These are phyloP conservation scores for Columba janthina DNA, from an alignment of 2,113 vertebrate species.

Conservation along the genomic window DNA sequence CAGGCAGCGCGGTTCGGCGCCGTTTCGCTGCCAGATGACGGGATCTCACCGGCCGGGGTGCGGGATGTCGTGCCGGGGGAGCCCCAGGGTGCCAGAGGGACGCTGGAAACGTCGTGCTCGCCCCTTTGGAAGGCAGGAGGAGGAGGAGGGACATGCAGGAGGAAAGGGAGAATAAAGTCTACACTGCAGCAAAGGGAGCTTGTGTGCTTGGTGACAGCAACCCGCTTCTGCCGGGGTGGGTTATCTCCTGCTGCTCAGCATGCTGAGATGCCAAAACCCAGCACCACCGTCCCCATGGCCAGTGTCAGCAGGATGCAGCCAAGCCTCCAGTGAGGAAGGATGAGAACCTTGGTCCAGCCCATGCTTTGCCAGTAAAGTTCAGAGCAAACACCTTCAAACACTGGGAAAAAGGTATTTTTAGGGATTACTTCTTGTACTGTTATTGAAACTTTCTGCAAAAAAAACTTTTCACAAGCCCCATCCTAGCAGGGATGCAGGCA, in stretches of 20 bases:
- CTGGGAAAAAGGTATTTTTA: not conserved
- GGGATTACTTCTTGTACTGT: not conserved
- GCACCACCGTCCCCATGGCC: fast-evolving
- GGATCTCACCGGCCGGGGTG: not conserved
- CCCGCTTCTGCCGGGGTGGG: not conserved
- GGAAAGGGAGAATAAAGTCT: not conserved
- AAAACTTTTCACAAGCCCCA: not conserved
- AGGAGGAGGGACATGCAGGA: not conserved
- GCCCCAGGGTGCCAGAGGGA: not conserved
- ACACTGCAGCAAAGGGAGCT: not conserved
- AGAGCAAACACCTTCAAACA: not conserved
- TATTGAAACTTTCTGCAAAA: not conserved
- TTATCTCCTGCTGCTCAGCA: not conserved
- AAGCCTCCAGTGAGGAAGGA: not conserved
- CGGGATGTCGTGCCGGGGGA: fast-evolving
- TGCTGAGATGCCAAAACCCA: not conserved
- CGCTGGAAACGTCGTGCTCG: not conserved
- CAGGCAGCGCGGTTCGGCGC: fast-evolving
- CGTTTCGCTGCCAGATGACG: not conserved
- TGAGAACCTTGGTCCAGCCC: not conserved
- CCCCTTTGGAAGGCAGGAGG: not conserved
- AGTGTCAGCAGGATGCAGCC: fast-evolving
- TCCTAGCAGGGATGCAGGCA: fast-evolving
- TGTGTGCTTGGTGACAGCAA: not conserved
- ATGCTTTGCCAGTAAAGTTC: not conserved